phyloP scores from a whole-genome alignment of 1,140 invertebrate genomes.

The Microvelia longipes region DNA sequence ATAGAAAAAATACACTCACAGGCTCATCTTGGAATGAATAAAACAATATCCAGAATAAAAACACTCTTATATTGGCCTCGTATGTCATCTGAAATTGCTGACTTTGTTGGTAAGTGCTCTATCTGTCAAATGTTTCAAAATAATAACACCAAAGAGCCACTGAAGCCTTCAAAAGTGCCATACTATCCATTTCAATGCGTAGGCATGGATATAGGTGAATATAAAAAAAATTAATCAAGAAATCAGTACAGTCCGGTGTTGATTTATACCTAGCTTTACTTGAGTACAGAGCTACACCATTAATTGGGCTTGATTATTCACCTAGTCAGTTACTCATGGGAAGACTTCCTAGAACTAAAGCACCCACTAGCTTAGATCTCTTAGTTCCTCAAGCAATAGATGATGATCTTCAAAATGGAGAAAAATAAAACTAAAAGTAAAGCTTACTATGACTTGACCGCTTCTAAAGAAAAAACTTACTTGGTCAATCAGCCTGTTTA shows the following conservation, averaged over 20 bases:
- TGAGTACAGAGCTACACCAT: not conserved
- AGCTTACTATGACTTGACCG: not conserved
- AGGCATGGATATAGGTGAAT: conserved; percentile 4
- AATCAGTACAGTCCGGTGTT: not conserved
- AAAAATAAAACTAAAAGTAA: not conserved
- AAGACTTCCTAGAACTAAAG: not conserved
- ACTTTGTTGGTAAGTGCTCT: conserved; percentile 20
- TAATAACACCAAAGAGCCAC: conserved; percentile 3
- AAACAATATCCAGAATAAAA: conserved; percentile 16
- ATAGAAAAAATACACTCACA: conserved; percentile 18
- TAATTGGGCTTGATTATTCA: not conserved
- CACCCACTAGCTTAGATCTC: not conserved
- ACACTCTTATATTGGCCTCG: conserved; percentile 20
- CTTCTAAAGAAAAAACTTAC: not conserved
- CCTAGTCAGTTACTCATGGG: not conserved
- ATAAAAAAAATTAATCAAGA: not conserved
- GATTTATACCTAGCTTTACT: not conserved
- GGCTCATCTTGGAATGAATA: conserved; percentile 20
- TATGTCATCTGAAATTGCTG: conserved; percentile 23
- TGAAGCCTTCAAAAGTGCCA: not conserved
- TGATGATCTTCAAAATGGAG: not conserved
- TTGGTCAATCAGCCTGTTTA: not conserved
- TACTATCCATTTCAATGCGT: conserved; percentile 1
- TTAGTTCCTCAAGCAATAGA: not conserved
- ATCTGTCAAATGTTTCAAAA: conserved; percentile 5